phyloP scores from a whole-genome alignment of 2,888 invertebrate genomes.

The Hypselothyrea guttata region DNA sequence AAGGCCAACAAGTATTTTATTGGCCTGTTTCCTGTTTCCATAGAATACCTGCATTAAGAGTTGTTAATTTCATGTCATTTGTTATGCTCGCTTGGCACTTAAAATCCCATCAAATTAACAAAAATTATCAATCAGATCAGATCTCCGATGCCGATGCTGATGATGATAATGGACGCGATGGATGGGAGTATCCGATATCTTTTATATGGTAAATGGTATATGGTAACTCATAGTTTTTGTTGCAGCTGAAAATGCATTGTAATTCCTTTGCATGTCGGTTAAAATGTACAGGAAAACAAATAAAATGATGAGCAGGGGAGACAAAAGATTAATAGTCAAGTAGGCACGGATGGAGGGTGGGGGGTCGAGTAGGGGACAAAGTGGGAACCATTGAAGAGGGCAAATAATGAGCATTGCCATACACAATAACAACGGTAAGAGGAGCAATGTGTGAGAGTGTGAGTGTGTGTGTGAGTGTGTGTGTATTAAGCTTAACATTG shows the following conservation, averaged over 20 bases:
- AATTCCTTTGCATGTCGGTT: conserved; percentile 24
- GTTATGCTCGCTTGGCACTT: conserved; percentile 8
- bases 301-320: conserved; percentile 27
- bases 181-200: conserved; percentile 24
- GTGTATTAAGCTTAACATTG: conserved; percentile 52
- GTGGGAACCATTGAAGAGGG: conserved; percentile 22
- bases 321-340: conserved; percentile 3
- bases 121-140: conserved; percentile 31
- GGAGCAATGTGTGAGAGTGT: background rate
- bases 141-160: conserved; percentile 10
- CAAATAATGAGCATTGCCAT: conserved; percentile 40
- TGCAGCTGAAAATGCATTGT: conserved; percentile 21
- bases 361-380: background rate
- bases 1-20: background rate
- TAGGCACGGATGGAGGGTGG: conserved; percentile 15
- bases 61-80: conserved; percentile 11
- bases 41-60: conserved; percentile 23
- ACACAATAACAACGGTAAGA: conserved; percentile 11
- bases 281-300: conserved; percentile 27
- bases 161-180: background rate
- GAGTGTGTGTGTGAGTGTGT: conserved; percentile 22
- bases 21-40: background rate
- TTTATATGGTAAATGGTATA: conserved; percentile 3
- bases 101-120: conserved; percentile 26
- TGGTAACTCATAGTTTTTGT: too few species aligned